Base-by-base conservation (phyloP, 2,113 vertebrate species). In the Tamias sibiricus region DNA sequence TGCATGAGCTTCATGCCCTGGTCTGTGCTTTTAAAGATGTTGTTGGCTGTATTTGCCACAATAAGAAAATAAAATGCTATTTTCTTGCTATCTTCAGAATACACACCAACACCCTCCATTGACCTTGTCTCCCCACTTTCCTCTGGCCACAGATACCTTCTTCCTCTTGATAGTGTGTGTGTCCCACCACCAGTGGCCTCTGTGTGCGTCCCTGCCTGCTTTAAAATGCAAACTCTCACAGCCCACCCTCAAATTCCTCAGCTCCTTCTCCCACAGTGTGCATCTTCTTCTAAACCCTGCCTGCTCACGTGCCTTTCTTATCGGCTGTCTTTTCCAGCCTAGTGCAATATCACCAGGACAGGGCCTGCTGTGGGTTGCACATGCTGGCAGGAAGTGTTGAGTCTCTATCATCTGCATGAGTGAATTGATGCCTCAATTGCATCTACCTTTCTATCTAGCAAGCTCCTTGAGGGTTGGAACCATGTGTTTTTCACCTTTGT, bases 91-190 rank as follows among this genome's bases (percentile, higher is more conserved):
- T 26, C 40, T 32, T 83, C 35, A 13, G 22, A 83, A 32, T 42
- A 22, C n/a, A 66, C 12, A 2, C 44, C 3, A 62, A 1, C 1
- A 7, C 49, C 57, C 19, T 32, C 20, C 42, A 54, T 30, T 30
- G 9, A 24, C 20, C 35, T 91, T 35, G 0, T 80, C 9, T 57
- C 14, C 37, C 17, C 49, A 71, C 20, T 42, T 54, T 6, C 20
- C 20, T 47, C 17, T 49, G 14, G 19, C 28, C 52, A 4, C 49
- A 24, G 42, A 10, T 17, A 8, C 28, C 11, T 32, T 28, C 19
- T 19, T 2, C 42, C 5, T 24, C 42, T 6, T 24, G 19, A 32
- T 44, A 42, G 6, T 26, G 0, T 11, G 0, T n/a, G 44, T 1
- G 0, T 64, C 32, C 8, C 1, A 0, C 19, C 12, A 8, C 30